These are phyloP conservation scores for Loriculus beryllinus DNA, from an alignment of 2,797 vertebrate genomes.

Conservation along the genomic window DNA sequence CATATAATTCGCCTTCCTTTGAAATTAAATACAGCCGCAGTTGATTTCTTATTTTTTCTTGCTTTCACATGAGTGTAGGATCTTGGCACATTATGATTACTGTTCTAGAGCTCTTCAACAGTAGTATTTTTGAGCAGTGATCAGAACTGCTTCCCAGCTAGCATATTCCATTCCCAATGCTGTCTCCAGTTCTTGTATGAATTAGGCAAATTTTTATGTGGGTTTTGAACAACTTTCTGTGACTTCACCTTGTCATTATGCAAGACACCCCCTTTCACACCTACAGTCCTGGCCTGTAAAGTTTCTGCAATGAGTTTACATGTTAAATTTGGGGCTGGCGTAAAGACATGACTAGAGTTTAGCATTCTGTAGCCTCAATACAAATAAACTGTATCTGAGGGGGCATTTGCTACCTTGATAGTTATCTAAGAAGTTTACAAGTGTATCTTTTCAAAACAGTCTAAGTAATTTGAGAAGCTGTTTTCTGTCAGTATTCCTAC, in stretches of 20 bases:
- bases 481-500: background rate
- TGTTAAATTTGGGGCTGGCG: conserved; percentile 23
- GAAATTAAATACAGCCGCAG: background rate
- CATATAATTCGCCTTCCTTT: background rate
- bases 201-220: conserved; percentile 63
- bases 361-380: conserved; percentile 16
- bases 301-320: conserved; percentile 44
- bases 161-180: conserved; percentile 2
- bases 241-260: conserved; percentile 61
- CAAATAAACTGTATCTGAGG: conserved; percentile 1
- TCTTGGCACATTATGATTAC: background rate
- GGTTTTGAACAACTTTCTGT: conserved; percentile 62
- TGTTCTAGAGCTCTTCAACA: conserved; percentile 38
- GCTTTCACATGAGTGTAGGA: conserved; percentile 1
- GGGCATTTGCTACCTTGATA: conserved; percentile 2
- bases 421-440: conserved; percentile 33
- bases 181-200: conserved; percentile 30
- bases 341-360: conserved; percentile 32
- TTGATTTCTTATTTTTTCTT: conserved; percentile 31
- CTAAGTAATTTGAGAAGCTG: background rate
- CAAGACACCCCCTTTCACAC: conserved; percentile 58
- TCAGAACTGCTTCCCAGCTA: conserved; percentile 23
- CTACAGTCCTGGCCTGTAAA: conserved; percentile 47
- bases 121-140: conserved; percentile 36
- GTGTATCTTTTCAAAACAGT: background rate